Conservation (phyloP, 2,888 invertebrate genomes). For the Xylota sylvarum region DNA sequence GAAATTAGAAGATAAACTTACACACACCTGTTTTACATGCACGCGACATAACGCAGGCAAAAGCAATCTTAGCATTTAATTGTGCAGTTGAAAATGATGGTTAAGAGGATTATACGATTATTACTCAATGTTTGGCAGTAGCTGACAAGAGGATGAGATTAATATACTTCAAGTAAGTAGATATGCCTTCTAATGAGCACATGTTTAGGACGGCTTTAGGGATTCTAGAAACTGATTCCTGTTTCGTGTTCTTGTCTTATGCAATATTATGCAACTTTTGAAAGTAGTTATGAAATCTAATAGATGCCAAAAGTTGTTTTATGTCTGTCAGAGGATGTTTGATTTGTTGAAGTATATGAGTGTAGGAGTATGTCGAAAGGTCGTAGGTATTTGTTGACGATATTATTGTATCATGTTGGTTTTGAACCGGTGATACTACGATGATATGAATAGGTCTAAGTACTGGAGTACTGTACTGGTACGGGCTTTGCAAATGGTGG, state of each 20-base stretch:
- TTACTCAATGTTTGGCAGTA: constrained; percentile 1
- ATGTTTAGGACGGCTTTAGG: neutral
- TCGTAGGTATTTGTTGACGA: too few species aligned
- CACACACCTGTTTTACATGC: neutral
- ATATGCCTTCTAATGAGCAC: constrained; percentile 12
- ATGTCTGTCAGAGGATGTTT: neutral
- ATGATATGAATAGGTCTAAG: too few species aligned
- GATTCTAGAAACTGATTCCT: neutral
- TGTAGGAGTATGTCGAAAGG: too few species aligned
- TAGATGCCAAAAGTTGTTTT: neutral
- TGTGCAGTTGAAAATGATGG: constrained; percentile 16
- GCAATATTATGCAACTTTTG: neutral
- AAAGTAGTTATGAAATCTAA: neutral
- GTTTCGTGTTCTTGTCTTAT: neutral
- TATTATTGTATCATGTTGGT: too few species aligned
- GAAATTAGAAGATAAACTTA: constrained; percentile 7
- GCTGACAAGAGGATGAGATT: constrained; percentile 16
- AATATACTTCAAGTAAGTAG: neutral
- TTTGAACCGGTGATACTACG: too few species aligned
- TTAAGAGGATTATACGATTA: constrained; percentile 47
- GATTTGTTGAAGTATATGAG: too few species aligned
- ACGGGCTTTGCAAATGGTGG: too few species aligned
- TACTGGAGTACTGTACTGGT: too few species aligned
- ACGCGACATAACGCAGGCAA: neutral
- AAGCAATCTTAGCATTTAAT: constrained; percentile 16